Conservation (phyloP, 2,113 vertebrate species). For the Pluvialis apricaria region DNA sequence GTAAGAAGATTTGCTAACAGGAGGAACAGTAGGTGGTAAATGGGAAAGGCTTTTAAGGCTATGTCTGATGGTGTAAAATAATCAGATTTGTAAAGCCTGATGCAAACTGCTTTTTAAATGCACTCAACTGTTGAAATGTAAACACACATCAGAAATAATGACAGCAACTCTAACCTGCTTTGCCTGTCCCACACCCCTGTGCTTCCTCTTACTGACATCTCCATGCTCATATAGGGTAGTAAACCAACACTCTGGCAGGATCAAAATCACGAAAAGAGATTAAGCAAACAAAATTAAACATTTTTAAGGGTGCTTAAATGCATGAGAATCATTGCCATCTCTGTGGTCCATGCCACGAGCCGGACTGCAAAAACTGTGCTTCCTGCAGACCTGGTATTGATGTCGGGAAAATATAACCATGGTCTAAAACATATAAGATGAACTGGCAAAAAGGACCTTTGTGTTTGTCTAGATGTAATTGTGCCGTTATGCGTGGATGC, state of each 20-base stretch:
- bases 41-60: neutral
- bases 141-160: neutral
- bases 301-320: neutral
- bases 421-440: neutral
- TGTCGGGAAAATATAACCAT: fast-evolving
- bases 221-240: neutral
- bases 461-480: fast-evolving
- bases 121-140: neutral
- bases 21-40: neutral
- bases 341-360: fast-evolving
- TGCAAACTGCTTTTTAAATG: neutral
- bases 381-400: neutral
- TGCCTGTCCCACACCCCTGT: neutral
- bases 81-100: neutral
- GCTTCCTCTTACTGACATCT: neutral
- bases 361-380: neutral
- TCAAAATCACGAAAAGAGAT: neutral
- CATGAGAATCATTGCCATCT: neutral
- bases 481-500: fast-evolving
- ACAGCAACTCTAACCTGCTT: neutral
- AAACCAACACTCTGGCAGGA: neutral
- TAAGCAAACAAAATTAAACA: neutral
- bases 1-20: neutral
- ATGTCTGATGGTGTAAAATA: neutral
- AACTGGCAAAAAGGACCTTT: neutral